Conservation (phyloP, 2,797 vertebrate genomes). For the Lepus oiostolus region DNA sequence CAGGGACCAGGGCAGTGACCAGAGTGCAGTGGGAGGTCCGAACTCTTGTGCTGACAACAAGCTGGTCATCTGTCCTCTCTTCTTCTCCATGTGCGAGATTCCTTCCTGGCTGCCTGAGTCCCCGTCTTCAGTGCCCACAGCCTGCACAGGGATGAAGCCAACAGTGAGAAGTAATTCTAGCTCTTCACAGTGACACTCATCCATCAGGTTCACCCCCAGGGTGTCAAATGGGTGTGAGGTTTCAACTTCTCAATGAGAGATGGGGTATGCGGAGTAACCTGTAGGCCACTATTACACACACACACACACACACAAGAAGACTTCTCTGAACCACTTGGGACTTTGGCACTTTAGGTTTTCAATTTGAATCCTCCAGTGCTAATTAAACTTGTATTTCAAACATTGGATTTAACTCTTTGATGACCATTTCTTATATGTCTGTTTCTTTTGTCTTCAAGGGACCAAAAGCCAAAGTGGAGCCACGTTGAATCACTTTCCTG, state of each 20-base stretch:
- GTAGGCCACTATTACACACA: neutral
- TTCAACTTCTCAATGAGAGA: slow-evolving; percentile 25
- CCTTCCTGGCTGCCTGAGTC: neutral
- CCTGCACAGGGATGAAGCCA: neutral
- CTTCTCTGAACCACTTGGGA: neutral
- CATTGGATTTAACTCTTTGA: neutral
- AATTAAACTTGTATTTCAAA: slow-evolving; percentile 61
- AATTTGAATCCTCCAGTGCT: neutral
- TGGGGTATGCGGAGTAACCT: neutral
- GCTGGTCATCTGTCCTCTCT: neutral
- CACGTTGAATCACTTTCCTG: neutral
- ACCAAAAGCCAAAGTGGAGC: neutral
- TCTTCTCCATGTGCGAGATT: neutral
- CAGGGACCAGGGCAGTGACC: slow-evolving; percentile 55
- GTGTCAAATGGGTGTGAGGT: neutral
- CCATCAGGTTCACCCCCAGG: neutral
- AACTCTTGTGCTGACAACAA: slow-evolving; percentile 70
- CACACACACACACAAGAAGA: neutral
- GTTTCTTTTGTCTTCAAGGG: neutral
- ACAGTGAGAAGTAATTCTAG: slow-evolving; percentile 41
- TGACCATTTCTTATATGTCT: neutral
- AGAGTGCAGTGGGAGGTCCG: slow-evolving; percentile 15
- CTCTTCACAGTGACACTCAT: neutral
- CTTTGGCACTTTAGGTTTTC: neutral
- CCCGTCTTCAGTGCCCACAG: neutral